Evolutionary conservation across 2,888 invertebrate species (phyloP).

Genomic region (Phyllotreta cruciferae): DNA sequence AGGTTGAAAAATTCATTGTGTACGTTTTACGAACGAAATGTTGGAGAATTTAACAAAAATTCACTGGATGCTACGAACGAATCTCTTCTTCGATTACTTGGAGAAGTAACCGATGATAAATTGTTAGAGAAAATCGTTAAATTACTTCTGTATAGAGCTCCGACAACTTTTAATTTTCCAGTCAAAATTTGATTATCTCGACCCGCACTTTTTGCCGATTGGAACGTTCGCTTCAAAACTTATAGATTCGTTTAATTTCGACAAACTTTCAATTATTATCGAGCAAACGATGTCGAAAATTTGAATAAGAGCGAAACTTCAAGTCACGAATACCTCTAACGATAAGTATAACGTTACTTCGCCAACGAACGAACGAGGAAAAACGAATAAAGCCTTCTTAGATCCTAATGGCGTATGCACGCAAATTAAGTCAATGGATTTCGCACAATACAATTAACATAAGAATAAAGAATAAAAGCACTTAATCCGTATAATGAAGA

Average conservation of each 20-base stretch:
- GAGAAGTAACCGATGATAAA: no score
- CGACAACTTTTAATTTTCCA: no score
- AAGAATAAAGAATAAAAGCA: background rate
- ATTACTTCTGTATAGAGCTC: no score
- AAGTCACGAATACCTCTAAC: slow-evolving; percentile 18
- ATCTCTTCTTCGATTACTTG: no score
- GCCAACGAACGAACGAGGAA: slow-evolving; percentile 4
- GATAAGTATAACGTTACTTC: slow-evolving; percentile 24
- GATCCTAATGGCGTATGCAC: slow-evolving; percentile 24
- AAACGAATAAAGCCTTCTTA: slow-evolving; percentile 23
- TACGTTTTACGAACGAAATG: no score
- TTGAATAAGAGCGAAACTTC: slow-evolving; percentile 19
- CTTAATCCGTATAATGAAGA: background rate
- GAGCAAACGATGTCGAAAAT: slow-evolving; percentile 15
- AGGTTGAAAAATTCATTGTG: background rate
- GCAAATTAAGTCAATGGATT: slow-evolving; percentile 34
- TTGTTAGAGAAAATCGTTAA: no score
- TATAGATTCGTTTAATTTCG: background rate
- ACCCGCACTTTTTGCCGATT: background rate
- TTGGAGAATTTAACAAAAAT: no score
- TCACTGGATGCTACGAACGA: no score
- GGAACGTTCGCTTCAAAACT: slow-evolving; percentile 5
- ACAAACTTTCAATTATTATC: slow-evolving; percentile 25
- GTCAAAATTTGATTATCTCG: no score
- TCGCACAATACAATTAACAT: slow-evolving; percentile 27